Evolutionary conservation across 2,797 vertebrate species (phyloP), one percentile per base, ranked within the genome.

Genomic region (Siniperca undulata): DNA sequence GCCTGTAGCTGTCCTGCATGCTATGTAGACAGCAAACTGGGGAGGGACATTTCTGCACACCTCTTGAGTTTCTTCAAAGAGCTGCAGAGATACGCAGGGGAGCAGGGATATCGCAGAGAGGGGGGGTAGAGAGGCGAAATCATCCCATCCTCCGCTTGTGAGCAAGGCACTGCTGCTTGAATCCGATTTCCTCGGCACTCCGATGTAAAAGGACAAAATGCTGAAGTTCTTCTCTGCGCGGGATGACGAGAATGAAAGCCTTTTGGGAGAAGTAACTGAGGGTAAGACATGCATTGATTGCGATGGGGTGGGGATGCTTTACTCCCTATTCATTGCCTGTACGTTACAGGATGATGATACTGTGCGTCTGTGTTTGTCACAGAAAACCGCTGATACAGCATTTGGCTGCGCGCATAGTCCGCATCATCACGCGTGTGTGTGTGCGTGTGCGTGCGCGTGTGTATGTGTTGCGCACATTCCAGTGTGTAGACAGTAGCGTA

Each of bases 221-320:
- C 89, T 95, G 38, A 95, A 95, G 93, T 95, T 95, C 93, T 95
- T 95, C 91, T 89, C 93, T 11, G 69, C 92, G 78, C 92, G 94
- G 92, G 94, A 95, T 83, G 94, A 95, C 50, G 94, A 95, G 87
- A 95, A 95, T 5, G 94, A 95, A 80, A 95, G 95, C 87, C 94
- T 95, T 19, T 40, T 95, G 38, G 94, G 91, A 62, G 93, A 89
- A 27, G 80, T 93, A 85, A 93, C 93, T 0, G 95, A 95, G 70
- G 95, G 95, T 95, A 89, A 89, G 92, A 68, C 2, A 22, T 40
- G 27, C 38, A 7, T 22, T 20, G 19, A 10, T 64, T 22, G 60
- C 24, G 46, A 8, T 17, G 19, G 73, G 68, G 52, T 68, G 71
- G 55, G 53, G 74, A 67, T 55, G 70, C 59, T 61, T 70, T 68